Base-by-base conservation (phyloP, 2,888 invertebrate species). In the Cinara cedri region DNA sequence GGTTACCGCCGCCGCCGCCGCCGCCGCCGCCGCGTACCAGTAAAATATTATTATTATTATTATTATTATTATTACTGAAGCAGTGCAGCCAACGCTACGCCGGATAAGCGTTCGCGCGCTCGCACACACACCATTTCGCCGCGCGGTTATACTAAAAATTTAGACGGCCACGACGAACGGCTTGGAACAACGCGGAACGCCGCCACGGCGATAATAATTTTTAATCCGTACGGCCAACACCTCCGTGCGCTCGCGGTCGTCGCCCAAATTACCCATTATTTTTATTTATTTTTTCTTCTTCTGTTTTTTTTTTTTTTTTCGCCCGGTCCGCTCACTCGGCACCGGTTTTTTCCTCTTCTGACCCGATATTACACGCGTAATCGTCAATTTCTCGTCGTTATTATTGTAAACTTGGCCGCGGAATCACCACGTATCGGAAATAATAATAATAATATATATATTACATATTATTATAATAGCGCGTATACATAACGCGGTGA, bases 51-150 rank as follows among this genome's bases (percentile, higher is more conserved):
- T 34, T 34, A 34, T 34, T 34, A 34, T 34, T 6, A 34, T 34
- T 63, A 74, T 63, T 71, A 71, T 76, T 78, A 75, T 75, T 75
- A 70, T 78, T 78, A 70, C 62, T 70, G 60, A 70, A 60, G 49
- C 78, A 78, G 78, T 78, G 78, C 68, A 70, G 78, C 78, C 78
- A 78, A 78, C 68, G n/a, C 72, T 34, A 3, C 34, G 6, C 60
- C 44, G 60, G 21, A 62, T 14, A 34, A 60, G 54, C 71, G 44
- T 21, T 21, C 54, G 51, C 68, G 51, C 68, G 9, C 34, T 1
- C 34, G n/a, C 68, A 51, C 68, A 65, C 42, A 65, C 63, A 44
- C 63, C 34, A 34, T 34, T 6, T 3, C 34, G 34, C 6, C 34
- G 34, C 6, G 34, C 34, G 34, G 3, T 34, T 34, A 34, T 34